These are phyloP conservation scores for Danio aesculapii DNA, from an alignment of 2,797 vertebrate species.

Conservation along the genomic window DNA sequence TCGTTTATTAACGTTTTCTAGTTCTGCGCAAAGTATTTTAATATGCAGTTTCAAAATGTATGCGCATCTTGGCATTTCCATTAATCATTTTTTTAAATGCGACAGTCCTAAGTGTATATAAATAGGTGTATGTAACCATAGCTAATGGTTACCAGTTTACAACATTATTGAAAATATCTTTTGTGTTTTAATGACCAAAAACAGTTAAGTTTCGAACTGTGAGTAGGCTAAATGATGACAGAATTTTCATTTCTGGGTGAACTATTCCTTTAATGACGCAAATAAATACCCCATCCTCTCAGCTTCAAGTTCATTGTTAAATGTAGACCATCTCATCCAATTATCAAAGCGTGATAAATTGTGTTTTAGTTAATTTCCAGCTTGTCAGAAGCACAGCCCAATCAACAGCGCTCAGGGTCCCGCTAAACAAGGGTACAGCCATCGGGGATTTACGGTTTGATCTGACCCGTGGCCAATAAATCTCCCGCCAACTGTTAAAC, in stretches of 20 bases:
- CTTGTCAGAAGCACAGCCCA: slow-evolving; percentile 5
- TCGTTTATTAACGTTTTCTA: too few relatives aligned
- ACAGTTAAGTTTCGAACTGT: not conserved
- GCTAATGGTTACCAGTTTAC: too few relatives aligned
- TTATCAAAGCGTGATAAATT: slow-evolving; percentile 39
- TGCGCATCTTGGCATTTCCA: too few relatives aligned
- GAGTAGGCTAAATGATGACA: not conserved
- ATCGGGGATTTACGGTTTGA: slow-evolving; percentile 44
- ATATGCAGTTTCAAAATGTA: too few relatives aligned
- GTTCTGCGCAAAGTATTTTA: too few relatives aligned
- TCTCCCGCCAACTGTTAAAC: slow-evolving; percentile 53
- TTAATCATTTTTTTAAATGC: too few relatives aligned
- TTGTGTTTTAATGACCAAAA: too few relatives aligned
- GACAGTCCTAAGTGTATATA: too few relatives aligned
- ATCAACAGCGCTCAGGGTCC: slow-evolving; percentile 46
- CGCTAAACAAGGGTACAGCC: slow-evolving; percentile 52
- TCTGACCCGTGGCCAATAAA: slow-evolving; percentile 58
- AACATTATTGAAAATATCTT: too few relatives aligned
- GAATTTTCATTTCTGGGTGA: not conserved
- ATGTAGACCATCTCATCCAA: slow-evolving; percentile 28
- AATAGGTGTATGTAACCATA: too few relatives aligned
- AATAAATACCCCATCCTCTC: too few relatives aligned
- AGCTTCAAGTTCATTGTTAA: not conserved
- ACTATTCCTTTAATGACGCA: not conserved
- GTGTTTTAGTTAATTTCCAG: slow-evolving; percentile 22